A percentile compares a stretch with the other conserved stretches of the same genome.
Conservation (phyloP, 2,888 invertebrate genomes). For the Hemaris fuciformis region DNA sequence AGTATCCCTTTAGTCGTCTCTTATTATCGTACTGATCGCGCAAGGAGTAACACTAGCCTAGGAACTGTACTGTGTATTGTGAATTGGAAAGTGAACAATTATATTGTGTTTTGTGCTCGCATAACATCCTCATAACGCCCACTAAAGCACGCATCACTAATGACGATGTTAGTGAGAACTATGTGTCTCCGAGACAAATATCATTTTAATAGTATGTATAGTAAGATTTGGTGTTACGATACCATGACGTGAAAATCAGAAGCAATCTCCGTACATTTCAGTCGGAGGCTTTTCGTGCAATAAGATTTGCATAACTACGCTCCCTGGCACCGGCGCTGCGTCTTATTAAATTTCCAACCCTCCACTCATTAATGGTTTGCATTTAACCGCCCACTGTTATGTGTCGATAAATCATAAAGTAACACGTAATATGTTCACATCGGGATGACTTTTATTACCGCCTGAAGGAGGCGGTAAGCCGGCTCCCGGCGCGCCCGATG, state of each 20-base stretch:
- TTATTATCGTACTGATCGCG: no score
- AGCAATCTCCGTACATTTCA: conserved; percentile 45
- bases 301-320: conserved; percentile 81
- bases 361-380: conserved; percentile 79
- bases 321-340: conserved; percentile 67
- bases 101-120: no score
- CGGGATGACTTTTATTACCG: conserved; percentile 63
- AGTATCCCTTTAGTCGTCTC: no score
- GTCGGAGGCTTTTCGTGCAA: conserved; percentile 66
- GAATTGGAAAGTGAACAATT: no score
- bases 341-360: conserved; percentile 80
- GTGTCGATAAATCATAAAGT: conserved; percentile 75
- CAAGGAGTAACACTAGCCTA: no score
- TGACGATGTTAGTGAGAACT: no score
- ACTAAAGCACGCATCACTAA: no score
- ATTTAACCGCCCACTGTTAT: conserved; percentile 76
- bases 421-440: conserved; percentile 15
- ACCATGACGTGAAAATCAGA: conserved; percentile 18
- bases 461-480: conserved; percentile 63
- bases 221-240: neutral
- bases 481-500: conserved; percentile 40
- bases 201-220: neutral
- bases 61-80: no score
- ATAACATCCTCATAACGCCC: no score
- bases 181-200: no score